These are phyloP conservation scores for Myodes glareolus DNA, from an alignment of 2,113 vertebrate genomes.

Conservation along the genomic window DNA sequence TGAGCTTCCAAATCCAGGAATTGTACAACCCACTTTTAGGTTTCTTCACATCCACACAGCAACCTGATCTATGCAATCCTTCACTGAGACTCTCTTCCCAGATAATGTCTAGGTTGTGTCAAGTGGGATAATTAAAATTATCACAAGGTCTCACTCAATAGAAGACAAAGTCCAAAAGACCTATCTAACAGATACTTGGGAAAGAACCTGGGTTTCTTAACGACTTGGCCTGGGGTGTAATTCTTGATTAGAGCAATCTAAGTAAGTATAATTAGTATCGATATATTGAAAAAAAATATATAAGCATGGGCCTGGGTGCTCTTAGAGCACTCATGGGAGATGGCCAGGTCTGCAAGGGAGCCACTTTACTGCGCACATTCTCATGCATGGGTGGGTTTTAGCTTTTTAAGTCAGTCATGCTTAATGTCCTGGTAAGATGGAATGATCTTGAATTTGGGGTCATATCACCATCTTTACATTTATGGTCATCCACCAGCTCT, in stretches of 20 bases:
- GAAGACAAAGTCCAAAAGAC: conserved; percentile 26
- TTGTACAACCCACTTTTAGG: not conserved
- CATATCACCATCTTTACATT: not conserved
- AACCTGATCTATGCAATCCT: not conserved
- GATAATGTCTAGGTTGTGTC: not conserved
- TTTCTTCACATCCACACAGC: not conserved
- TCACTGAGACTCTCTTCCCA: not conserved
- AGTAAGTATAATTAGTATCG: not conserved
- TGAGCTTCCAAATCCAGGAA: not conserved
- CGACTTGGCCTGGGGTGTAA: not conserved
- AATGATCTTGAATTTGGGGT: not conserved
- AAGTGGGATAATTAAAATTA: not conserved
- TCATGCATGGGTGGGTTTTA: conserved; percentile 12
- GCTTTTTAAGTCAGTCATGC: not conserved
- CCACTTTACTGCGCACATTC: not conserved
- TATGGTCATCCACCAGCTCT: not conserved
- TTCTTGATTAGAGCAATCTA: not conserved
- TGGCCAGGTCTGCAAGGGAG: not conserved
- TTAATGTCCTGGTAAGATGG: not conserved
- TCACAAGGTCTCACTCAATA: not conserved
- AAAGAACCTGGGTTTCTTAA: not conserved
- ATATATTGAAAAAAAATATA: not conserved
- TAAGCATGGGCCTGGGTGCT: not conserved
- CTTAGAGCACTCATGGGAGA: not conserved
- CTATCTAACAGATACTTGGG: not conserved